Percentiles rank a stretch among this genome's conserved stretches.
Conservation (phyloP, 2,888 invertebrate species). For the Mactromeris polynyma region DNA sequence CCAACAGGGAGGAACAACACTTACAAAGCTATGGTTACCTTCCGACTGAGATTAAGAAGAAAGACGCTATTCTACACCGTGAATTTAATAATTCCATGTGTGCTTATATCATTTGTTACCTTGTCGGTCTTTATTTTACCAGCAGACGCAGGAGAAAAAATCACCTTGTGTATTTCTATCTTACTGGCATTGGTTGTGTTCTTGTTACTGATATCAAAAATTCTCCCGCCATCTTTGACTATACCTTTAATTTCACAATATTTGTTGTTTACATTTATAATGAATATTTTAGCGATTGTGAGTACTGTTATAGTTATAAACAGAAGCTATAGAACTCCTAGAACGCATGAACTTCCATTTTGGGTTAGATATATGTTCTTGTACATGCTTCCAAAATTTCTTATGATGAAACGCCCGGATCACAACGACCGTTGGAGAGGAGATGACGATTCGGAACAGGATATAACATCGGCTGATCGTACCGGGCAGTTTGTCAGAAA, state of each 20-base stretch:
- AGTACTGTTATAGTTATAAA: constrained; percentile 99
- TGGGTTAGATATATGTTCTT: constrained; percentile 98
- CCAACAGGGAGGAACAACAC: constrained; percentile 63
- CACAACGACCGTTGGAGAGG: constrained; percentile 87
- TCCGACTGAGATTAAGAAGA: constrained; percentile 97
- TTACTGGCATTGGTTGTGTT: constrained; percentile 99
- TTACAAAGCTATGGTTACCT: constrained; percentile 90
- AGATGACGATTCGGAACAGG: constrained; percentile 38
- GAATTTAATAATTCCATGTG: constrained; percentile 98
- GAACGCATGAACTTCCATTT: constrained; percentile 98
- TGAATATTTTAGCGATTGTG: constrained; percentile 99
- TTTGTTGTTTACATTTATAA: constrained; percentile 98
- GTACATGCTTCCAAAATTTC: constrained; percentile 95
- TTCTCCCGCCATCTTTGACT: constrained; percentile 98
- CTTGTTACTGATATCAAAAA: constrained; percentile 98
- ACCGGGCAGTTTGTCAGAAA: background rate
- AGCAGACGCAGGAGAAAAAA: constrained; percentile 98
- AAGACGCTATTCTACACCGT: constrained; percentile 99
- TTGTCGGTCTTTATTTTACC: constrained; percentile 99
- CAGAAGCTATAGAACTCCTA: constrained; percentile 98
- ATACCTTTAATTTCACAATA: constrained; percentile 99
- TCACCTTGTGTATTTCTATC: constrained; percentile 95
- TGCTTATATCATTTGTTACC: constrained; percentile 98
- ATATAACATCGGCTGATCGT: background rate
- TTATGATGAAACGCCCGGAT: constrained; percentile 97